Percentiles rank a stretch among this genome's conserved stretches.
Conservation (phyloP, 1,140 invertebrate genomes). For the Bicyclus anynana region DNA sequence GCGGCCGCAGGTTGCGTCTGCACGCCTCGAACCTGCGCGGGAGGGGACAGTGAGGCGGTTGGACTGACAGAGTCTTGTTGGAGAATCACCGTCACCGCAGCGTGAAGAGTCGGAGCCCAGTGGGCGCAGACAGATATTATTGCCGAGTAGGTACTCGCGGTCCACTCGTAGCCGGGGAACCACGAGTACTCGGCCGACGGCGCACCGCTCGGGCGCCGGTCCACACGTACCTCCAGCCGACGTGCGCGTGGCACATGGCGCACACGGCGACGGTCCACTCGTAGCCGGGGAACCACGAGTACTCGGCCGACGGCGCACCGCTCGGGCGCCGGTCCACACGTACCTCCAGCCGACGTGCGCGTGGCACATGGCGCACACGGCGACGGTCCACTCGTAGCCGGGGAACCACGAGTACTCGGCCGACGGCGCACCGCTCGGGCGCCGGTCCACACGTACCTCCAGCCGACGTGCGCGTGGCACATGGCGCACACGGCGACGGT, state of each 20-base stretch:
- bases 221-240: slow-evolving; percentile 21
- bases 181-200: slow-evolving; percentile 85
- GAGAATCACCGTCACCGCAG: too few species aligned
- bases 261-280: slow-evolving; percentile 79
- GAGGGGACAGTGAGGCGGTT: background rate
- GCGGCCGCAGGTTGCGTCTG: slow-evolving; percentile 43
- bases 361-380: background rate
- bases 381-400: background rate
- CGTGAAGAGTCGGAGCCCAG: too few species aligned
- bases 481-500: slow-evolving; percentile 78
- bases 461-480: slow-evolving; percentile 85
- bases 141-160: too few species aligned
- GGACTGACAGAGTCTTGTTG: too few species aligned
- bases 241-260: too few species aligned
- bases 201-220: slow-evolving; percentile 72
- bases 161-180: slow-evolving; percentile 92
- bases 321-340: slow-evolving; percentile 70
- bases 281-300: slow-evolving; percentile 91
- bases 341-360: too few species aligned
- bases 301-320: slow-evolving; percentile 80
- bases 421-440: slow-evolving; percentile 75
- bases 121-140: too few species aligned
- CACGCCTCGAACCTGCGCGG: slow-evolving; percentile 48
- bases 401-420: slow-evolving; percentile 88
- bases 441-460: slow-evolving; percentile 72